phyloP scores from a whole-genome alignment of 1,140 invertebrate species.

The Adelges cooleyi region DNA sequence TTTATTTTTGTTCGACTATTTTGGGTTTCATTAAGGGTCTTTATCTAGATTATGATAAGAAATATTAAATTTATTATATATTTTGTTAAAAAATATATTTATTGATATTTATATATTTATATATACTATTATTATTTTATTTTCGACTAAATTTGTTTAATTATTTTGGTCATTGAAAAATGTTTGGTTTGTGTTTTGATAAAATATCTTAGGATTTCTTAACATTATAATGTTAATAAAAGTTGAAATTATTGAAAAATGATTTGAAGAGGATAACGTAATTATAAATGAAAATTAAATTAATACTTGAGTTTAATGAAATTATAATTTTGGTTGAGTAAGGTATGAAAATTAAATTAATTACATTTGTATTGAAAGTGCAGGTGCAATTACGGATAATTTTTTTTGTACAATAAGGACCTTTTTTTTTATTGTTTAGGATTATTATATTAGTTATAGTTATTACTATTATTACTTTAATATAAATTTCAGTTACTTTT shows the following conservation, averaged over 20 bases:
- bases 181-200: slow-evolving; percentile 25
- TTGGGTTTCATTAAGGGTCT: slow-evolving; percentile 25
- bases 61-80: slow-evolving; percentile 15
- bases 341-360: slow-evolving; percentile 9
- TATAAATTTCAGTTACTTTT: slow-evolving; percentile 18
- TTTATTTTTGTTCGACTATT: slow-evolving; percentile 24
- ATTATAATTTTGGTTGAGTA: slow-evolving; percentile 15
- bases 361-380: slow-evolving; percentile 18
- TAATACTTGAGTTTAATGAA: slow-evolving; percentile 22
- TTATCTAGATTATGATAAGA: slow-evolving; percentile 14
- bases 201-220: slow-evolving; percentile 3
- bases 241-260: slow-evolving; percentile 8
- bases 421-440: background rate
- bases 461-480: slow-evolving; percentile 7
- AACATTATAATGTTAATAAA: background rate
- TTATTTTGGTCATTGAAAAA: slow-evolving; percentile 19
- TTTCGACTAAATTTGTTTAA: slow-evolving; percentile 19
- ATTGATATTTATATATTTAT: slow-evolving; percentile 14
- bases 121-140: background rate
- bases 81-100: slow-evolving; percentile 29
- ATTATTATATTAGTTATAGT: slow-evolving; percentile 13
- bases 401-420: slow-evolving; percentile 21
- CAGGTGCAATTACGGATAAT: slow-evolving; percentile 13
- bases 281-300: slow-evolving; percentile 9
- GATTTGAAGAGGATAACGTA: background rate